These are phyloP conservation scores for Oscarella lobularis DNA, from an alignment of 37 sponge, comb jelly and placozoan genomes.

Conservation along the genomic window DNA sequence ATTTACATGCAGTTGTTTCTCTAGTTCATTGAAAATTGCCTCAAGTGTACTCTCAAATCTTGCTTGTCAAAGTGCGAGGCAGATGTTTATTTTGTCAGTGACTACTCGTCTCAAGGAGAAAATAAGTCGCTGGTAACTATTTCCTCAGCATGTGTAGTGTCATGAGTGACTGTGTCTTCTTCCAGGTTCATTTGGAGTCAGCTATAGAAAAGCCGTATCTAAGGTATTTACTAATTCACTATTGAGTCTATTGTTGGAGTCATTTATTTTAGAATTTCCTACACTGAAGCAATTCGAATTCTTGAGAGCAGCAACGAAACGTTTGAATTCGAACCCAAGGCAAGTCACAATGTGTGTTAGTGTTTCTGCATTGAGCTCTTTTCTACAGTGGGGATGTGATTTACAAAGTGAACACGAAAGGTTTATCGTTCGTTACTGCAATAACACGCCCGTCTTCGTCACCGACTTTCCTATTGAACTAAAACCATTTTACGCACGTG, in stretches of 20 bases:
- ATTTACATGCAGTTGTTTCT: slow-evolving; percentile 10
- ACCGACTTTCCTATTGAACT: slow-evolving; percentile 59
- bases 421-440: background rate
- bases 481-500: slow-evolving; percentile 78
- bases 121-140: too few species aligned
- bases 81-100: slow-evolving; percentile 29
- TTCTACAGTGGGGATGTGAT: background rate
- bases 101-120: too few species aligned
- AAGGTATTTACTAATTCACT: slow-evolving; percentile 47
- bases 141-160: too few species aligned
- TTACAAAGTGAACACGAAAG: background rate
- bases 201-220: background rate
- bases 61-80: slow-evolving; percentile 23
- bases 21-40: slow-evolving; percentile 31
- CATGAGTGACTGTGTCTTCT: too few species aligned
- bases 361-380: background rate
- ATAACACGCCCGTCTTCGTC: slow-evolving; percentile 55
- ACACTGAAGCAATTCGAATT: background rate
- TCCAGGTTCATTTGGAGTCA: background rate
- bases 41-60: slow-evolving; percentile 18
- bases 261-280: background rate
- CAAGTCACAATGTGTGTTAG: background rate
- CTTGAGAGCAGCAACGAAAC: background rate
- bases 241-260: too few species aligned
- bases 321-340: background rate